These are phyloP conservation scores for Acronicta aceris DNA, from an alignment of 2,888 invertebrate species.

Conservation along the genomic window DNA sequence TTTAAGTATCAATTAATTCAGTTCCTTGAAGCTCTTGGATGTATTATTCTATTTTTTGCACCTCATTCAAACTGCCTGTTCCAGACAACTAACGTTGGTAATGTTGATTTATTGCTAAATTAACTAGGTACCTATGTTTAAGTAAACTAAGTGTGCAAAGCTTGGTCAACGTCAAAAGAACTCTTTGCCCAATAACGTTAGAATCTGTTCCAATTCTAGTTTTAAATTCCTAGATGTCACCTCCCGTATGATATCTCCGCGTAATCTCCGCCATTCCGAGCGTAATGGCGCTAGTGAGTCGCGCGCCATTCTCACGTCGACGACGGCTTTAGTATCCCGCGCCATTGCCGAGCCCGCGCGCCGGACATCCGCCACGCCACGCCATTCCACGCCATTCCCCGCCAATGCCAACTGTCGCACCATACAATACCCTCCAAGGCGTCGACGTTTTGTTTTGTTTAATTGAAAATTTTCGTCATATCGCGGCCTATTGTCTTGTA, in stretches of 20 bases:
- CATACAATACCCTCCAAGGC: slow-evolving; percentile 74
- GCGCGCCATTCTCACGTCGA: slow-evolving; percentile 60
- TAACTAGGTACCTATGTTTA: not conserved
- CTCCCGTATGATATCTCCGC: slow-evolving; percentile 65
- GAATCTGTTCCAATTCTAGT: slow-evolving; percentile 33
- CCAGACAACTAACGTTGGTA: not conserved
- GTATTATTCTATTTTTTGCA: not conserved
- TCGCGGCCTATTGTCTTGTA: slow-evolving; percentile 73
- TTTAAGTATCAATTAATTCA: too few species aligned
- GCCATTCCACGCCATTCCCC: slow-evolving; percentile 65
- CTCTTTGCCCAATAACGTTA: slow-evolving; percentile 10
- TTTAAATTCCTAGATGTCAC: slow-evolving; percentile 50
- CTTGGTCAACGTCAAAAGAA: slow-evolving; percentile 20
- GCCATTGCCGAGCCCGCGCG: slow-evolving; percentile 63
- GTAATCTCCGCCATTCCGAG: slow-evolving; percentile 71
- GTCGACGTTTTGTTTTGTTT: slow-evolving; percentile 79
- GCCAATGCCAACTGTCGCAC: slow-evolving; percentile 68
- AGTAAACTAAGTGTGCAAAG: slow-evolving; percentile 14
- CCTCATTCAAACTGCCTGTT: not conserved
- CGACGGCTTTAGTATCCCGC: slow-evolving; percentile 57
- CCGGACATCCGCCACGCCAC: slow-evolving; percentile 75
- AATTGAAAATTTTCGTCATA: slow-evolving; percentile 85
- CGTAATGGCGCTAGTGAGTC: slow-evolving; percentile 70
- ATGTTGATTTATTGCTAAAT: slow-evolving; percentile 32
- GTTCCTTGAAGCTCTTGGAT: not conserved